Evolutionary conservation across 2,888 invertebrate genomes (phyloP).

Genomic region (Platerodrilus igneus): DNA sequence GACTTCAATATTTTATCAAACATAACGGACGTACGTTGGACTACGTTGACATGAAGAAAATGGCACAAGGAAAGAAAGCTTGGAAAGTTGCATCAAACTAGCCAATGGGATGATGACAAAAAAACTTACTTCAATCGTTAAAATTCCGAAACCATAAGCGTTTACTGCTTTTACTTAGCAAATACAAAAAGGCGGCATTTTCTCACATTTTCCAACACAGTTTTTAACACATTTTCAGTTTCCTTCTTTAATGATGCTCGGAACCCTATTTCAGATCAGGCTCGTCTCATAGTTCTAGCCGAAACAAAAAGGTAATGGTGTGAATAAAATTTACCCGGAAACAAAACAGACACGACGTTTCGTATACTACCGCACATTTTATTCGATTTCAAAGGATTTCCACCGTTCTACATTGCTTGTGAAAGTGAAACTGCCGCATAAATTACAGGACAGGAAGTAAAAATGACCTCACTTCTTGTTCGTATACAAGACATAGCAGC

Average conservation of each 20-base stretch:
- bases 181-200: constrained; percentile 22
- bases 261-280: constrained; percentile 21
- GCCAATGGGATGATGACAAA: too few species aligned
- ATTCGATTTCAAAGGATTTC: constrained; percentile 34
- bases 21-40: too few species aligned
- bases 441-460: constrained; percentile 14
- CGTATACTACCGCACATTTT: too few species aligned
- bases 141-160: constrained; percentile 21
- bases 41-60: too few species aligned
- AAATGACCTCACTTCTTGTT: constrained; percentile 12
- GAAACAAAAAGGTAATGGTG: constrained; percentile 35
- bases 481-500: constrained; percentile 1
- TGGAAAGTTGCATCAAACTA: too few species aligned
- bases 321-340: constrained; percentile 36
- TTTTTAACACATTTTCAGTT: constrained; percentile 26
- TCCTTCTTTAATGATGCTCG: constrained; percentile 28
- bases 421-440: constrained; percentile 15
- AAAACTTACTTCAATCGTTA: too few species aligned
- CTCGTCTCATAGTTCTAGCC: constrained; percentile 25
- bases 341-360: constrained; percentile 34
- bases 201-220: constrained; percentile 23
- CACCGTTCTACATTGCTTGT: too few species aligned
- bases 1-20: too few species aligned
- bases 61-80: too few species aligned
- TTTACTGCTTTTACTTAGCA: constrained; percentile 19